Evolutionary conservation across 2,113 vertebrate genomes (phyloP), one percentile per base, ranked within the genome.

Genomic region (Spheniscus mendiculus): DNA sequence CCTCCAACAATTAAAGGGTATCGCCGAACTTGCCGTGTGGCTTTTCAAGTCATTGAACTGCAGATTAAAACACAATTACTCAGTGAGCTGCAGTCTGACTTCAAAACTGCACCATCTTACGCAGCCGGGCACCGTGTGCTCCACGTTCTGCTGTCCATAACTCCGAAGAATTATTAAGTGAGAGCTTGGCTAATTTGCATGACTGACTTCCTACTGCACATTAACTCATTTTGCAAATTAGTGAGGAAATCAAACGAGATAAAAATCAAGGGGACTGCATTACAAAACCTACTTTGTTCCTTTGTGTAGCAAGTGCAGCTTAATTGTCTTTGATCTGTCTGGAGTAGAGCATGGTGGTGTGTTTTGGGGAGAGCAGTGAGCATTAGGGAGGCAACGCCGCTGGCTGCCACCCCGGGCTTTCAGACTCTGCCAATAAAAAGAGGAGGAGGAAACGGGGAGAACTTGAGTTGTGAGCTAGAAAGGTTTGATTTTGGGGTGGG

Each of bases 71-170:
- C 29, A 5, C 55, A 58, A 4, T 82, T 74, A 18, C 59, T 65
- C 40, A 0, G 7, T 2, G 55, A 11, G 70, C 87, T 69, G 72
- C 58, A 30, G 47, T 5, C 45, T 6, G 50, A 2, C n/a, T 53
- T 42, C 17, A 9, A 38, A n/a, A 29, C 53, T 6, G 69, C 59
- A 17, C 56, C 58, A 6, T 71, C 45, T 50, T 15, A 11, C 8
- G 9, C 32, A 27, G 38, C 59, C 36, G 11, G 45, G 59, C 61
- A 22, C 47, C 11, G 5, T 5, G n/a, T 22, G 56, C 25, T 65
- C 53, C 49, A 38, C 5, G 9, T 67, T 40, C 59, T 3, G 3
- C 12, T 2, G 11, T 30, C 78, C 26, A 0, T 0, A 38, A 42
- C n/a, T 12, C 93, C 8, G 0, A 14, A 50, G 86, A 78, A 38